Percentiles rank a stretch among this genome's conserved stretches.
Evolutionary conservation across 2,888 invertebrate species (phyloP).

Genomic region (Erynnis tages): DNA sequence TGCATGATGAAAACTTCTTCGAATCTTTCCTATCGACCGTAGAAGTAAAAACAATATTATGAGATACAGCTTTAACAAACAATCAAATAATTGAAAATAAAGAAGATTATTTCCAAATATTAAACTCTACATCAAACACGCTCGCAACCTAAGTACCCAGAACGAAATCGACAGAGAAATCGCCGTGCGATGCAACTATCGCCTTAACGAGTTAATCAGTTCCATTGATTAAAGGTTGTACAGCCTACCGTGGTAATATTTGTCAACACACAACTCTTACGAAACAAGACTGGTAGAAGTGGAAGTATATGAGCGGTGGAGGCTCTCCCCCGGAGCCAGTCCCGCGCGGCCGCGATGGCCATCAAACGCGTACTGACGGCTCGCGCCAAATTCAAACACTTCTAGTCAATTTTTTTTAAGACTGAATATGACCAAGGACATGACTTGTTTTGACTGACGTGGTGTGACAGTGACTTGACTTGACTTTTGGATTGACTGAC

Average conservation of each 20-base stretch:
- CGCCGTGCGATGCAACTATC: neutral
- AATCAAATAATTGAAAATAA: too few relatives aligned
- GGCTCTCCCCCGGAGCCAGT: conserved; percentile 53
- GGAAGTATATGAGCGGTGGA: conserved; percentile 66
- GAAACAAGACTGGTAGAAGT: conserved; percentile 52
- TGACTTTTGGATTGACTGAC: conserved; percentile 49
- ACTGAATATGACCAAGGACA: conserved; percentile 33
- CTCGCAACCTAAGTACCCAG: neutral
- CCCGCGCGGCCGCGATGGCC: conserved; percentile 63
- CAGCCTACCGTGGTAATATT: conserved; percentile 24
- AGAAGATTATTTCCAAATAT: neutral
- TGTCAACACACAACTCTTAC: conserved; percentile 38
- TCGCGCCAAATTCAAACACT: conserved; percentile 55
- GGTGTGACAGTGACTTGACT: conserved; percentile 46
- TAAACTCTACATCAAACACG: neutral
- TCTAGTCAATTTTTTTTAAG: conserved; percentile 56
- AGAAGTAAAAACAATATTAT: too few relatives aligned
- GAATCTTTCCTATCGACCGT: too few relatives aligned
- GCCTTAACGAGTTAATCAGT: conserved; percentile 9
- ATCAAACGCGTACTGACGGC: conserved; percentile 48
- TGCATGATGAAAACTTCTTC: too few relatives aligned
- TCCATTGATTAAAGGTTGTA: conserved; percentile 11
- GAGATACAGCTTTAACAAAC: too few relatives aligned
- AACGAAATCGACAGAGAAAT: conserved; percentile 1
- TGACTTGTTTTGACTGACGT: conserved; percentile 32